Evolutionary conservation across 2,797 vertebrate genomes (phyloP).

Genomic region (Taenioides sp.): DNA sequence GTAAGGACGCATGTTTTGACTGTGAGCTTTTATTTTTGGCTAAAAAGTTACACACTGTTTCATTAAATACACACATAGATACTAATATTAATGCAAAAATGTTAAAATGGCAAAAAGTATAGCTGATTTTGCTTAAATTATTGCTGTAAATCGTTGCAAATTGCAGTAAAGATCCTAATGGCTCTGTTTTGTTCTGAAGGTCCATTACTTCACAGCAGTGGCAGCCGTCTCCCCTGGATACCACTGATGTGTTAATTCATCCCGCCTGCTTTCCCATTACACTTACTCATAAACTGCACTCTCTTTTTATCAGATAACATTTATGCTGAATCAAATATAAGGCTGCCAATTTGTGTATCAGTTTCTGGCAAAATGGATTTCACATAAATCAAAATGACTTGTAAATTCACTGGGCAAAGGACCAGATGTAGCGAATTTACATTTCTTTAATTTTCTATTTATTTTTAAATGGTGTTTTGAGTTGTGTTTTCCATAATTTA

Average conservation of each 20-base stretch:
- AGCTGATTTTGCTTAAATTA: not conserved
- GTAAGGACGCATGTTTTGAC: too few relatives aligned
- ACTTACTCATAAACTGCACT: conserved; percentile 8
- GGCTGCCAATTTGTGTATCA: not conserved
- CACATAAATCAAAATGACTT: not conserved
- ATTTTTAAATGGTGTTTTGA: too few relatives aligned
- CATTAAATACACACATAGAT: too few relatives aligned
- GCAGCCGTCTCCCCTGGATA: conserved; percentile 22
- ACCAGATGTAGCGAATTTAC: too few relatives aligned
- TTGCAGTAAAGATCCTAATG: conserved; percentile 5
- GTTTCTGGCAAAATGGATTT: not conserved
- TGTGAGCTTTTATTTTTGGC: too few relatives aligned
- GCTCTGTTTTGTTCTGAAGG: conserved; percentile 17
- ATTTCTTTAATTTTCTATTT: too few relatives aligned
- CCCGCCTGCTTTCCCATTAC: not conserved
- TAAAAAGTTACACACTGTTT: too few relatives aligned
- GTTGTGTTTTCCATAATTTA: too few relatives aligned
- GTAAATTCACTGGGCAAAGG: not conserved
- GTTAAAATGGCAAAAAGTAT: not conserved
- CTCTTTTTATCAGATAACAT: not conserved
- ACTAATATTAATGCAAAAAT: not conserved
- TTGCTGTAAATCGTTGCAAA: not conserved
- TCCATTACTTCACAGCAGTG: conserved; percentile 21
- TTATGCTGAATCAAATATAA: too few relatives aligned
- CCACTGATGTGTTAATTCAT: conserved; percentile 26